Conservation (phyloP, 2,113 vertebrate species). For the Xiphophorus maculatus region DNA sequence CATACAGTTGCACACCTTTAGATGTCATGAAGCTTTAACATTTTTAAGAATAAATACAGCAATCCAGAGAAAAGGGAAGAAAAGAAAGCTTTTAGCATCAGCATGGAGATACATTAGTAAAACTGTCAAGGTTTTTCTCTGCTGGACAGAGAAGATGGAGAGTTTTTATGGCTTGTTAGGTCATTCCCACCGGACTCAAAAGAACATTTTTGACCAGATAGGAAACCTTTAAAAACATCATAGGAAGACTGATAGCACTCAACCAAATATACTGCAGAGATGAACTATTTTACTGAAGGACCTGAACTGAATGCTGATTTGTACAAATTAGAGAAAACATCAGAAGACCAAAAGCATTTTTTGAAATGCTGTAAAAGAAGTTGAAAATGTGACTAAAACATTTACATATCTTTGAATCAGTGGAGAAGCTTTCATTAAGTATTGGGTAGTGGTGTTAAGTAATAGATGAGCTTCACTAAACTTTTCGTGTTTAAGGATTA, state of each 20-base stretch:
- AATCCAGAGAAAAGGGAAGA: slow-evolving; percentile 13
- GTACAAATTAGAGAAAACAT: background rate
- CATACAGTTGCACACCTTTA: slow-evolving; percentile 3
- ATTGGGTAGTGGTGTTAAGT: no score
- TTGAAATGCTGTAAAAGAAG: background rate
- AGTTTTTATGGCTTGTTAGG: background rate
- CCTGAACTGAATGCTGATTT: background rate
- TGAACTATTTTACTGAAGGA: background rate
- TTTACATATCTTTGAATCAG: background rate
- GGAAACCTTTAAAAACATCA: background rate
- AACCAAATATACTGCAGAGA: background rate
- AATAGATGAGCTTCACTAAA: background rate
- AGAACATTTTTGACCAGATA: background rate
- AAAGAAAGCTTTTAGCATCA: slow-evolving; percentile 12
- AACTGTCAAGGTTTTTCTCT: slow-evolving; percentile 25
- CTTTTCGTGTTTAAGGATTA: no score
- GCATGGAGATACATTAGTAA: slow-evolving; percentile 1
- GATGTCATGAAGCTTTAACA: slow-evolving; percentile 19
- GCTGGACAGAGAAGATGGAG: background rate
- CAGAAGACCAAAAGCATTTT: background rate
- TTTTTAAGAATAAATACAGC: slow-evolving; percentile 28
- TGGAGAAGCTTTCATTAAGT: no score
- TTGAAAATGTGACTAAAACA: background rate
- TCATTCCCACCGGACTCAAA: background rate
- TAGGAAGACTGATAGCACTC: background rate